Evolutionary conservation across 2,888 invertebrate species (phyloP).

Genomic region (Cerceris ruficornis): DNA sequence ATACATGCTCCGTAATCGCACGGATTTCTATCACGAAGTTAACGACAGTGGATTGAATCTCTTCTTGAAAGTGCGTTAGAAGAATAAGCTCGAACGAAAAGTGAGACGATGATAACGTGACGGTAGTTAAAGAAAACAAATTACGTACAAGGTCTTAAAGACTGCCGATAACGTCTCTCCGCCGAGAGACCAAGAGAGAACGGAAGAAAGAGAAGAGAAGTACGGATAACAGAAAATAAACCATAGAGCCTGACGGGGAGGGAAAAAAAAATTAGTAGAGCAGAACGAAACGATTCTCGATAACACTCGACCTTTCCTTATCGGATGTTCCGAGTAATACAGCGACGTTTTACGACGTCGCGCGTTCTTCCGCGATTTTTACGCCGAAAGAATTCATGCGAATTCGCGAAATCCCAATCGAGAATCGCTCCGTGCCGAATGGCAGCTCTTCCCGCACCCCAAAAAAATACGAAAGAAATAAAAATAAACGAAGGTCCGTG

Average conservation of each 20-base stretch:
- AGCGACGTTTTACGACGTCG: background rate
- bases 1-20: too few relatives aligned
- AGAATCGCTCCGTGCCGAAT: conserved; percentile 12
- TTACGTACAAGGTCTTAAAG: conserved; percentile 23
- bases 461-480: background rate
- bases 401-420: conserved; percentile 3
- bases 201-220: conserved; percentile 27
- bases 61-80: conserved; percentile 31
- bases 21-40: conserved; percentile 6
- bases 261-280: conserved; percentile 57
- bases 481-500: background rate
- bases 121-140: conserved; percentile 35
- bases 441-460: background rate
- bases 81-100: conserved; percentile 1
- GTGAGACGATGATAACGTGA: conserved; percentile 15
- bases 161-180: background rate
- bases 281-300: conserved; percentile 52
- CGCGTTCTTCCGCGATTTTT: background rate
- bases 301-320: conserved; percentile 58
- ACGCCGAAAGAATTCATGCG: background rate
- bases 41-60: conserved; percentile 5
- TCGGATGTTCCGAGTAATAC: conserved; percentile 28
- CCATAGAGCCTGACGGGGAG: conserved; percentile 24
- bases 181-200: conserved; percentile 14
- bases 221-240: conserved; percentile 37